These are phyloP conservation scores for Eubasilissa regina DNA, from an alignment of 1,140 invertebrate species.

Conservation along the genomic window DNA sequence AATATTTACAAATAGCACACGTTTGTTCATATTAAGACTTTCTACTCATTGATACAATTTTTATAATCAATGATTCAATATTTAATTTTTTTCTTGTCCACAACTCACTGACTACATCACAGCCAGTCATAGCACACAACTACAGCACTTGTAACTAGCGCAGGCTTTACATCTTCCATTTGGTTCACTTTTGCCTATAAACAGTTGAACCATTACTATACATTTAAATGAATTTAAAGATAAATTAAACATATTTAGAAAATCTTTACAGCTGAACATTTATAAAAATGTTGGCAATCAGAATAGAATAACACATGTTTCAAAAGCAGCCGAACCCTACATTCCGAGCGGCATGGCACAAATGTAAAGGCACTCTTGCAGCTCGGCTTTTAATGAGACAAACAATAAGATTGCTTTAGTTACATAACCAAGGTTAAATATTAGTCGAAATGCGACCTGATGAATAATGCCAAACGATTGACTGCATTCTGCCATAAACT, in stretches of 20 bases:
- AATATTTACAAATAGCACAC: slow-evolving; percentile 58
- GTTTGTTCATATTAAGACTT: slow-evolving; percentile 52
- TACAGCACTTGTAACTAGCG: slow-evolving; percentile 46
- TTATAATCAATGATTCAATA: neutral
- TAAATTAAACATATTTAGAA: slow-evolving; percentile 47
- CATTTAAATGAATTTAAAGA: slow-evolving; percentile 44
- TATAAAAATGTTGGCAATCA: slow-evolving; percentile 28
- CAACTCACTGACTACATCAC: slow-evolving; percentile 57
- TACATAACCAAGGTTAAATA: too few relatives aligned
- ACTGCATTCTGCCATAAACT: too few relatives aligned
- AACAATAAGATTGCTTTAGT: too few relatives aligned
- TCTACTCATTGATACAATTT: slow-evolving; percentile 49
- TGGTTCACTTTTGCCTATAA: too few relatives aligned
- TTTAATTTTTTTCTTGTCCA: slow-evolving; percentile 17
- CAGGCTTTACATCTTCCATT: slow-evolving; percentile 21
- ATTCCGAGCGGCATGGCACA: too few relatives aligned
- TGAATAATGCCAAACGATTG: too few relatives aligned
- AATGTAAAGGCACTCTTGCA: too few relatives aligned
- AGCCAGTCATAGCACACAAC: slow-evolving; percentile 54
- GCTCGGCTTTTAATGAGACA: too few relatives aligned
- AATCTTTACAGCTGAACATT: slow-evolving; percentile 26
- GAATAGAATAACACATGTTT: slow-evolving; percentile 31
- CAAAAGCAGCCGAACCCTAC: neutral
- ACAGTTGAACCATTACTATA: slow-evolving; percentile 45
- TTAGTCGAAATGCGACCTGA: too few relatives aligned